Percentiles rank a stretch among this genome's conserved stretches.
Conservation (phyloP, 2,888 invertebrate species). For the Amblyteles armatorius region DNA sequence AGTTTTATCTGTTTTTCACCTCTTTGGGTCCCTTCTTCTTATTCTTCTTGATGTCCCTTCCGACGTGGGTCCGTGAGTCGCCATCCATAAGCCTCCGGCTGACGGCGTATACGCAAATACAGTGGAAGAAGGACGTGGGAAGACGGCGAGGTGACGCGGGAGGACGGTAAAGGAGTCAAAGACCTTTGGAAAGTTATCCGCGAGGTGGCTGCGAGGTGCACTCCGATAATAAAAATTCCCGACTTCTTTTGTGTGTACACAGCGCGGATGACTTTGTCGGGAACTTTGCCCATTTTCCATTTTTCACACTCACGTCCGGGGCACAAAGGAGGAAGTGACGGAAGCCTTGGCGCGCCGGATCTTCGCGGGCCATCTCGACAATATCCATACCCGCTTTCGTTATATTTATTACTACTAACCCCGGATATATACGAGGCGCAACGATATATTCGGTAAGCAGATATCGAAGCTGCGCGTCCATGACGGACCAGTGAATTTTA, state of each 20-base stretch:
- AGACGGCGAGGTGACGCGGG: conserved; percentile 19
- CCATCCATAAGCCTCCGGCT: conserved; percentile 27
- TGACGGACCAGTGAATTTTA: background rate
- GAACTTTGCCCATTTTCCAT: conserved; percentile 48
- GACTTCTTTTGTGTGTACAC: conserved; percentile 53
- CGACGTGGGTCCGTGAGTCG: background rate
- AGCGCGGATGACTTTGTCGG: conserved; percentile 49
- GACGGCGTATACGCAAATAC: conserved; percentile 19
- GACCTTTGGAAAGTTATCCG: conserved; percentile 53
- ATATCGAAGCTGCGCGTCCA: background rate
- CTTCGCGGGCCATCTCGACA: conserved; percentile 28
- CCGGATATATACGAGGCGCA: conserved; percentile 10
- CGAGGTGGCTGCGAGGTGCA: conserved; percentile 35
- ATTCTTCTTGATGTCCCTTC: background rate
- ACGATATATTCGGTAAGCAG: conserved; percentile 16
- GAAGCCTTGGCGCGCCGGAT: conserved; percentile 25
- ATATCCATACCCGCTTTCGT: conserved; percentile 14
- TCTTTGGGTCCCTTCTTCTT: conserved; percentile 1
- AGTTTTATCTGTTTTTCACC: background rate
- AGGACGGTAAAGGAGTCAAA: conserved; percentile 28
- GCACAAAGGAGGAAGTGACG: conserved; percentile 21
- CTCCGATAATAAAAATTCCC: conserved; percentile 64
- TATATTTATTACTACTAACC: conserved; percentile 55
- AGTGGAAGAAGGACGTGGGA: background rate
- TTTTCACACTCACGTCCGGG: conserved; percentile 15